phyloP scores from a whole-genome alignment of 2,888 invertebrate genomes.

The Cordilura impudica region DNA sequence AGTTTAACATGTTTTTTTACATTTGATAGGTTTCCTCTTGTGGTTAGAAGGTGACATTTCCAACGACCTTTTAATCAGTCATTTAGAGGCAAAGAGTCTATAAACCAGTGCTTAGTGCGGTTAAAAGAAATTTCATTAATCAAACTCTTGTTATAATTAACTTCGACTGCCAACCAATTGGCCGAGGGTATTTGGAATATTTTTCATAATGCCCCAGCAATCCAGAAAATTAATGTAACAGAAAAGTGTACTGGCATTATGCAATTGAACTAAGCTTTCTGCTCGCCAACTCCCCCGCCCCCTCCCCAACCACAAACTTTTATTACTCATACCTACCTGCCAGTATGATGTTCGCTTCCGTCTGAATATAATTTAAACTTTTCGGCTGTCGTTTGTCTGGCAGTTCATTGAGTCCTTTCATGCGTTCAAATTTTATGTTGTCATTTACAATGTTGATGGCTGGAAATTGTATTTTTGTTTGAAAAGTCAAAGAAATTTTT shows the following conservation, averaged over 20 bases:
- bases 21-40: neutral
- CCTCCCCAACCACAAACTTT: no score
- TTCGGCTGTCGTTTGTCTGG: neutral
- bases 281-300: no score
- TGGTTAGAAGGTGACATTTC: neutral
- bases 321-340: no score
- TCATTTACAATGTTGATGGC: slow-evolving; percentile 52
- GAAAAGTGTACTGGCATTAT: no score
- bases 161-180: neutral
- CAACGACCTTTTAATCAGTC: neutral
- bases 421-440: slow-evolving; percentile 47
- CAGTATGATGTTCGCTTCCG: no score
- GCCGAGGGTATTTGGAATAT: no score
- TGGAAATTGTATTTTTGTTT: slow-evolving; percentile 44
- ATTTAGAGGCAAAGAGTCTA: neutral
- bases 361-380: no score
- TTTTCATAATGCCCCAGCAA: no score
- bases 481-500: slow-evolving; percentile 18
- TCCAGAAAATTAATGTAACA: no score
- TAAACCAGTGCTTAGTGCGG: neutral
- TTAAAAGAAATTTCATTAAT: neutral
- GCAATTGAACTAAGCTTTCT: no score
- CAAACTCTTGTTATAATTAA: neutral
- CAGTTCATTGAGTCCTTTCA: slow-evolving; percentile 26
- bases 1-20: no score